These are phyloP conservation scores for Coregonus clupeaformis DNA, from an alignment of 2,113 vertebrate genomes.

Conservation along the genomic window DNA sequence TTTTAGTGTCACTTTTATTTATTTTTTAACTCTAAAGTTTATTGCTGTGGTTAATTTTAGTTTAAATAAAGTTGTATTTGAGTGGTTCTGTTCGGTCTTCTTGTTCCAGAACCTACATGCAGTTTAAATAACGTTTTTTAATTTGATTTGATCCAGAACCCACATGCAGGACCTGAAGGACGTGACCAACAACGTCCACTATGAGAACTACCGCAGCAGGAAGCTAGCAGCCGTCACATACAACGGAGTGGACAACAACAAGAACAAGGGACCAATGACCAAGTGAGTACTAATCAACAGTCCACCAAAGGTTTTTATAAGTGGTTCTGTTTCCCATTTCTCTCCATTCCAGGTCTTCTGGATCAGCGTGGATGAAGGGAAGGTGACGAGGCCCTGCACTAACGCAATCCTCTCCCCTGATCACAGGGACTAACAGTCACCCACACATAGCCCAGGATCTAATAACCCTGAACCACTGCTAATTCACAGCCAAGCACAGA, in stretches of 20 bases:
- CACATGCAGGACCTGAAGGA: constrained; percentile 98
- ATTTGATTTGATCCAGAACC: constrained; percentile 73
- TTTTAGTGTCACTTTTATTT: not conserved
- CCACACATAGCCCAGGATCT: not conserved
- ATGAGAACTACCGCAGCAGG: constrained; percentile 94
- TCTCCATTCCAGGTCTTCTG: not conserved
- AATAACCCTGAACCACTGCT: not conserved
- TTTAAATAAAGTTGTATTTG: not conserved
- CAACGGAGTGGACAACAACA: constrained; percentile 91
- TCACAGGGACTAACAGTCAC: constrained; percentile 2
- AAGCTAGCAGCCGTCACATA: constrained; percentile 94
- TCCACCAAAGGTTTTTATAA: not conserved
- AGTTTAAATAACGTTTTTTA: constrained; percentile 42
- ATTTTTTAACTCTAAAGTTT: too few relatives aligned
- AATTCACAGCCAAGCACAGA: not conserved
- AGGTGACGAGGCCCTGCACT: not conserved
- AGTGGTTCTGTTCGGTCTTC: too few relatives aligned
- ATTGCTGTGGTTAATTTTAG: not conserved
- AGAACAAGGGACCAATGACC: constrained; percentile 89
- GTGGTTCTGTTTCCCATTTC: not conserved
- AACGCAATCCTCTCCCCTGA: not conserved
- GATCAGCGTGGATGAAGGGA: not conserved
- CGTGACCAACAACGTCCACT: constrained; percentile 95
- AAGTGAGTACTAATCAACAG: constrained; percentile 78
- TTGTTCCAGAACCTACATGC: constrained; percentile 88